These are phyloP conservation scores for Aldabrachelys gigantea DNA, from an alignment of 2,113 vertebrate species.

Conservation along the genomic window DNA sequence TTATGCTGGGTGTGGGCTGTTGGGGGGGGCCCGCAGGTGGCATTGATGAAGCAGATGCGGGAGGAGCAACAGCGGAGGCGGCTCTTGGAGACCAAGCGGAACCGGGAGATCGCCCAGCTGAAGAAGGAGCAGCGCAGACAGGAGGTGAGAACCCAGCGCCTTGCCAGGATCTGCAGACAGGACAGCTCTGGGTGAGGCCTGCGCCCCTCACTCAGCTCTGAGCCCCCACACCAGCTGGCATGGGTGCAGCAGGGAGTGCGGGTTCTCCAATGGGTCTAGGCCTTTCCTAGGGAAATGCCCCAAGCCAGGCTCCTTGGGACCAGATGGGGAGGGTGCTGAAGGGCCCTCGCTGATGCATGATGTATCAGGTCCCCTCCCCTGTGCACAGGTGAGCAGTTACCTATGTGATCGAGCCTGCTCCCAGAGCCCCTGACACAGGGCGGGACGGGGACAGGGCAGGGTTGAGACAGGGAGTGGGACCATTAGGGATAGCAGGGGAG, in stretches of 20 bases:
- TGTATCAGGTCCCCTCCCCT: neutral
- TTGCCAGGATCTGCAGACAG: accelerated
- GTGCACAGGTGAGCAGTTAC: no score
- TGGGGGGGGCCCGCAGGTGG: slow-evolving; percentile 82
- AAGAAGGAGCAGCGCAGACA: slow-evolving; percentile 96
- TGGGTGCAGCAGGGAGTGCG: neutral
- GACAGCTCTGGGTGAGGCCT: neutral
- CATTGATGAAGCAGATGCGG: slow-evolving; percentile 97
- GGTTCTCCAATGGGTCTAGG: neutral
- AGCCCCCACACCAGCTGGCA: neutral
- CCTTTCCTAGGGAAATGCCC: neutral
- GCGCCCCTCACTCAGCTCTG: neutral
- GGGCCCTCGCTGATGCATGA: neutral
- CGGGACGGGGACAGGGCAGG: accelerated
- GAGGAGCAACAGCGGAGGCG: slow-evolving; percentile 95
- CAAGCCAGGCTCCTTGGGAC: accelerated
- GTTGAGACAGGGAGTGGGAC: no score
- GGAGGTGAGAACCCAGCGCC: neutral
- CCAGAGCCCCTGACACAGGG: neutral
- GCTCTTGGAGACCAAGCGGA: slow-evolving; percentile 93
- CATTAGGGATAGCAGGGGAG: neutral
- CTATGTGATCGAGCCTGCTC: neutral
- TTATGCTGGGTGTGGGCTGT: neutral
- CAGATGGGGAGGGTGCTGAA: neutral
- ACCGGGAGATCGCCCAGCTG: slow-evolving; percentile 93